Evolutionary conservation across 2,797 vertebrate species (phyloP), one percentile per base, ranked within the genome.

Genomic region (Graptemys geographica): DNA sequence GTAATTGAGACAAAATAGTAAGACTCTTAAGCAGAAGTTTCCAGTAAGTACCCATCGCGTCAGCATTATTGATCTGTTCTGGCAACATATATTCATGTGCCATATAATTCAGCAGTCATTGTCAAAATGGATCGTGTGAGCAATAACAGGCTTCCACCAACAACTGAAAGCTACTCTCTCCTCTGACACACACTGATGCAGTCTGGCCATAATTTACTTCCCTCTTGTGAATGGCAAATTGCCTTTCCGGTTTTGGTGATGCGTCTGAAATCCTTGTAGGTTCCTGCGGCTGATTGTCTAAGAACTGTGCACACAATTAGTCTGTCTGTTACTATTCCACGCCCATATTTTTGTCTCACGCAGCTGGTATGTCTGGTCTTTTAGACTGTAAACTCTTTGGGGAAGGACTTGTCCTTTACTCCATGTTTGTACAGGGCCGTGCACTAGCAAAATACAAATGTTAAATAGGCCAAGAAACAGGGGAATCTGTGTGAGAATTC

Each of bases 41-140:
- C 94, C 96, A 90, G 95, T 93, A 96, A 95, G 90, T 94, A 79
- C 91, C 31, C 82, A 83, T 74, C 27, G 13, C 79, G 33, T 95
- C 95, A 74, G 69, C 52, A 6, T 41, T 89, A 96, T 97, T 83
- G 90, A 96, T 96, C 94, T 90, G 11, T 91, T 92, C 92, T 65
- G 79, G 86, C 44, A 96, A 95, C 87, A 80, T 90, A 90, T 49
- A 55, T 84, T 93, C 83, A 96, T 47, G 83, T 76, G 91, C 92
- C 37, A 5, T 86, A 95, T 91, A 82, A 95, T 83, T 96, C 97
- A 82, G 37, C 80, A 86, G 62, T 90, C 82, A 1, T 86, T 90
- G 83, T 90, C 51, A 19, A 83, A 88, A 90, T 59, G 74, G 86
- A 95, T 97, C 95, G 87, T 53, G 28, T 81, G 94, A 53, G 21